Evolutionary conservation across 92 coral and sea anemone genomes (phyloP), one percentile per base, ranked within the genome.

Genomic region (Montipora capitata): DNA sequence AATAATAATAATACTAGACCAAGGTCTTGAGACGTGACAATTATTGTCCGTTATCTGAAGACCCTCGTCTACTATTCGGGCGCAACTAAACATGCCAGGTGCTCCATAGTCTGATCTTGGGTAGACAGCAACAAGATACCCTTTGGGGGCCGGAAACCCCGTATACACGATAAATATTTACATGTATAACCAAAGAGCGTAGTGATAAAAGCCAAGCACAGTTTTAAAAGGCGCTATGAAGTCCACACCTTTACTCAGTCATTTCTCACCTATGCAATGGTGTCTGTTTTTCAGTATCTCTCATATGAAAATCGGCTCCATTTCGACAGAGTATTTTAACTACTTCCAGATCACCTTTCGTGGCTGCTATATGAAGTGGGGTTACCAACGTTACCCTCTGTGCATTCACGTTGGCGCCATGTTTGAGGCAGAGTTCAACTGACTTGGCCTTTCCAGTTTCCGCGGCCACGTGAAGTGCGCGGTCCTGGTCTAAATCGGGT

Each of bases 341-440:
- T 76, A 87, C 76, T 78, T 89, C 52, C 61, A 87, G 41, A 62
- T 80, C 89, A 74, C 99, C 99, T 45, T 93, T 90, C 83, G 92
- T 76, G 39, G 99, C 94, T 45, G 99, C 99, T 44, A 92, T 79
- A 77, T 96, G 99, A 39, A 96, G 74, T 52, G 96, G 94, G 14
- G 97, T 96, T 76, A 78, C 83, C 48, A 68, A 67, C 7, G 84
- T 77, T 17, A 74, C 67, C 5, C 94, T 80, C 11, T 78, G 84
- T 7, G 92, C 92, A 70, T 94, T 92, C n/a, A 92, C 84, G n/a
- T 89, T 51, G 9, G 95, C 98, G 45, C 93, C 91, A 65, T 85
- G 82, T 17, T 80, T 74, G 48, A 92, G 78, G 51, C 91, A 88
- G 70, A 94, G 79, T 38, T 93, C 87, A 59, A 83, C 91, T 0